A percentile compares a stretch with the other conserved stretches of the same genome.
These are phyloP conservation scores for Masnerella sp. DNA, from an alignment of 2,888 invertebrate genomes.

Conservation along the genomic window DNA sequence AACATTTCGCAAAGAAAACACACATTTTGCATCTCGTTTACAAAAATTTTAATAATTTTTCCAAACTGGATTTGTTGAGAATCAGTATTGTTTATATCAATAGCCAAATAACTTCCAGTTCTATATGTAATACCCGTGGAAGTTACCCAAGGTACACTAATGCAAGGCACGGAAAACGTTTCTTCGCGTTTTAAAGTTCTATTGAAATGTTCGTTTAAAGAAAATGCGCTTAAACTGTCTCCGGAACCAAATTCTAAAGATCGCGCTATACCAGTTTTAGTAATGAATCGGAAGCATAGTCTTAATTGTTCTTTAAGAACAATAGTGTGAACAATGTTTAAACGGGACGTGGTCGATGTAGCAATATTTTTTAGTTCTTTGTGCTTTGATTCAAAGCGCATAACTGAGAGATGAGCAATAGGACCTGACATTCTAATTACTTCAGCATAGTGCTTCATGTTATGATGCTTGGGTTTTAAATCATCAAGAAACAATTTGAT, in stretches of 20 bases:
- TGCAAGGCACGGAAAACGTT: not conserved
- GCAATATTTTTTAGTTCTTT: conserved; percentile 20
- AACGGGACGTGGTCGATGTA: conserved; percentile 4
- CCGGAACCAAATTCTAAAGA: not conserved
- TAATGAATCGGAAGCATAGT: conserved; percentile 10
- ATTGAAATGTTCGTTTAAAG: too few relatives aligned
- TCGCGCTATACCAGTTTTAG: not conserved
- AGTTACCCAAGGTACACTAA: not conserved
- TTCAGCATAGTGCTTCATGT: conserved; percentile 14
- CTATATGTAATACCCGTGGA: not conserved
- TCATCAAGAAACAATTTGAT: conserved; percentile 10
- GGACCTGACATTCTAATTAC: conserved; percentile 17
- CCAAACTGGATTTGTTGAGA: conserved; percentile 7
- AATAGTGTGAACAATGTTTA: conserved; percentile 17
- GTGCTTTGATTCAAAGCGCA: conserved; percentile 33
- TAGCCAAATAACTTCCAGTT: not conserved
- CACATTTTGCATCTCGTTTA: not conserved
- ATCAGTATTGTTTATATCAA: not conserved
- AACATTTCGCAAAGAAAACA: conserved; percentile 7
- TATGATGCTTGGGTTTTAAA: conserved; percentile 30
- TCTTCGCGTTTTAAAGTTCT: too few relatives aligned
- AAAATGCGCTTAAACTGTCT: too few relatives aligned
- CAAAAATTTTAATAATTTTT: conserved; percentile 8
- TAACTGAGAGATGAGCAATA: conserved; percentile 4
- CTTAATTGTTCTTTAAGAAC: conserved; percentile 19